Percentiles rank a stretch among this genome's conserved stretches.
phyloP scores from a whole-genome alignment of 2,113 vertebrate genomes.

The Channa argus region DNA sequence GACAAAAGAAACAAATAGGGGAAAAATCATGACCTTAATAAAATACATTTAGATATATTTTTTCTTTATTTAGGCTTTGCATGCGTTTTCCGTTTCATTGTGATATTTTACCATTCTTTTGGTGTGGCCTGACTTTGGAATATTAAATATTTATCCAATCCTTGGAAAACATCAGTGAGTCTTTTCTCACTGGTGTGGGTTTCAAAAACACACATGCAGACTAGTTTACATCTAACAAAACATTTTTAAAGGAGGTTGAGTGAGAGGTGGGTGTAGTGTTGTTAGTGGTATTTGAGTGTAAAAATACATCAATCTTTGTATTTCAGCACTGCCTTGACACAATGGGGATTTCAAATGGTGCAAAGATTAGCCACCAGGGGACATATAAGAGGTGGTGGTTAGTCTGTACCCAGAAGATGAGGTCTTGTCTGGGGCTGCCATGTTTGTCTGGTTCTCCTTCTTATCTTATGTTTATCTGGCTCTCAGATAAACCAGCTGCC shows the following conservation, averaged over 20 bases:
- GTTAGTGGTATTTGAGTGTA: slow-evolving; percentile 1
- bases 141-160: slow-evolving; percentile 80
- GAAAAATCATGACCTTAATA: slow-evolving; percentile 34
- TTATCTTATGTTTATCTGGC: slow-evolving; percentile 60
- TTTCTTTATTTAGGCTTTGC: slow-evolving; percentile 57
- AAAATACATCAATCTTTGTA: slow-evolving; percentile 65
- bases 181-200: slow-evolving; percentile 72
- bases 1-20: slow-evolving; percentile 49
- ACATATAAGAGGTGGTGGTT: not conserved
- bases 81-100: slow-evolving; percentile 52
- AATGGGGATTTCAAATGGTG: slow-evolving; percentile 40
- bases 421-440: slow-evolving; percentile 25
- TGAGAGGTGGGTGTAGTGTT: not conserved
- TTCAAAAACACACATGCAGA: slow-evolving; percentile 75
- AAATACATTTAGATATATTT: slow-evolving; percentile 46
- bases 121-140: slow-evolving; percentile 66
- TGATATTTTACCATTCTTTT: slow-evolving; percentile 58
- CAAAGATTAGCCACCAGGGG: not conserved
- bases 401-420: slow-evolving; percentile 25
- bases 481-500: slow-evolving; percentile 35
- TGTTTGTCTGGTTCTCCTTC: slow-evolving; percentile 32
- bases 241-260: slow-evolving; percentile 31
- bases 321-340: slow-evolving; percentile 57
- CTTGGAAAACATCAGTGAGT: slow-evolving; percentile 53
- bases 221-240: slow-evolving; percentile 70